Evolutionary conservation across 2,113 vertebrate species (phyloP).

Genomic region (Cyprinodon tularosa): DNA sequence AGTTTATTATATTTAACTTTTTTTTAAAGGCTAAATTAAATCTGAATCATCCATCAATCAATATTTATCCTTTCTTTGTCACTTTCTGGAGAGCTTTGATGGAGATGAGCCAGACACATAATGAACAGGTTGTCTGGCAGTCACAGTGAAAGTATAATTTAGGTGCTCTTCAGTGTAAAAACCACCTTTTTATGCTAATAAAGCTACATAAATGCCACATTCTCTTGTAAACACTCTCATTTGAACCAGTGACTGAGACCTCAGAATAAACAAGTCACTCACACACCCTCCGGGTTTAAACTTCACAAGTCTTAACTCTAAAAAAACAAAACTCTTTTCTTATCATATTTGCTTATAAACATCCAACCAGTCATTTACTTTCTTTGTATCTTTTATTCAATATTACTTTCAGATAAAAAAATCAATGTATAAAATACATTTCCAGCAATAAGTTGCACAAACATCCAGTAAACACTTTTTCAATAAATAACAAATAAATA

Average conservation of each 20-base stretch:
- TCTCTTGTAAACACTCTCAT: not conserved
- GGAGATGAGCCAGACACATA: not conserved
- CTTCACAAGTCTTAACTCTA: slow-evolving; percentile 40
- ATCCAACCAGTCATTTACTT: not conserved
- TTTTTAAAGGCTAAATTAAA: not conserved
- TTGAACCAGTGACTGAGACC: slow-evolving; percentile 11
- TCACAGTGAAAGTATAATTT: not conserved
- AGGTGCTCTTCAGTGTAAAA: not conserved
- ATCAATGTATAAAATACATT: slow-evolving; percentile 25
- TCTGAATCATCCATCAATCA: not conserved
- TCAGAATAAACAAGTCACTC: slow-evolving; percentile 38
- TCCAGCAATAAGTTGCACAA: slow-evolving; percentile 24
- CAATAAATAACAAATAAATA: slow-evolving; percentile 74
- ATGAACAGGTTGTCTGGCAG: not conserved
- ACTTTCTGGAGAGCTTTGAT: not conserved
- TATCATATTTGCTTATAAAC: slow-evolving; percentile 7
- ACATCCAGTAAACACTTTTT: slow-evolving; percentile 35
- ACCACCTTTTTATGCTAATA: not conserved
- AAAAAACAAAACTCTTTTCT: not conserved
- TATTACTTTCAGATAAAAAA: slow-evolving; percentile 33
- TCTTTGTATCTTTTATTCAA: slow-evolving; percentile 53
- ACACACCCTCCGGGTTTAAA: slow-evolving; percentile 4
- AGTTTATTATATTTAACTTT: not conserved
- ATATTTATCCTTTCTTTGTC: not conserved
- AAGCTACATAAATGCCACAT: not conserved